Base-by-base conservation (phyloP, 53 echinoderm and acorn worm species). In the Paelopatides confundens region DNA sequence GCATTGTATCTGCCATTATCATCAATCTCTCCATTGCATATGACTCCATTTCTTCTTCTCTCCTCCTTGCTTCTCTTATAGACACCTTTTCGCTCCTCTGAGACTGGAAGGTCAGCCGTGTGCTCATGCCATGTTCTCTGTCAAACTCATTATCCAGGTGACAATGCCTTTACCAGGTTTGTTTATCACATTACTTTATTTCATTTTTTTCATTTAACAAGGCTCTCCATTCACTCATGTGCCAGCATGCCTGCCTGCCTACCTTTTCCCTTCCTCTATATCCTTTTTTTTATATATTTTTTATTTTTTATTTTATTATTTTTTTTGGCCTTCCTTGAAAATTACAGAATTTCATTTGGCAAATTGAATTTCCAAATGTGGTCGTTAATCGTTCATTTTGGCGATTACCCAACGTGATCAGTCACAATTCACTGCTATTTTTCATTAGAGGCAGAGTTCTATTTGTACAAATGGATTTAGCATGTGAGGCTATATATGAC, bases 301-400 rank as follows among this genome's bases (percentile, higher is more conserved):
- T 69, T 69, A 13, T 30, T 37, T 69, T 69, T 37, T 4, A 28
- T 69, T 26, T 26, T 29, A 3, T 28, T 21, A 1, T 69, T 18
- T 69, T 65, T 21, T 65, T 21, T 65, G 28, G 12, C 31, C 66
- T 2, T 26, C 69, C 37, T 37, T 69, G 58, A 32, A 79, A 79
- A 79, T 53, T 51, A 54, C 79, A 52, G 32, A 79, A 79, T 79
- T 52, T 79, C 79, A 79, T 79, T 79, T 79, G 51, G 79, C 79
- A 50, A 79, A 79, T 79, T 79, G 79, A 79, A 79, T 79, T 79
- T 79, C 79, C 79, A 79, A 48, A 79, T 79, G 79, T 51, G 48
- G 79, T 53, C 51, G 79, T 79, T 79, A 79, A 79, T 79, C 79
- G 79, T 79, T 79, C 79, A 79, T 79, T 53, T 79, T 30, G 79